Base-by-base conservation (phyloP, 2,113 vertebrate genomes). In the Tetrao urogallus region DNA sequence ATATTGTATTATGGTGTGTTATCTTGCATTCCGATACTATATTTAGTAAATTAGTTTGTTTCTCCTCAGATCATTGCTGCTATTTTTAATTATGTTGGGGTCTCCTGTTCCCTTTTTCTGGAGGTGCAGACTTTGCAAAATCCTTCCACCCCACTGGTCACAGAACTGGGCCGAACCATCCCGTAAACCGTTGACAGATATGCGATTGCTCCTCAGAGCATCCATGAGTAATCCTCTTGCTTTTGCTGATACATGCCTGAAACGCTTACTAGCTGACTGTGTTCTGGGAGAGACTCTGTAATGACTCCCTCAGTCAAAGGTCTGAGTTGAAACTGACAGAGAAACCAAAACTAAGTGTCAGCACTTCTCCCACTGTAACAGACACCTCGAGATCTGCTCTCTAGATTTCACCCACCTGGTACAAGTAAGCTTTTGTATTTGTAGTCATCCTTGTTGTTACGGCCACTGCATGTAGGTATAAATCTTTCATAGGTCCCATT, bases 181-280 rank as follows among this genome's bases (percentile, higher is more conserved):
- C 38, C 38, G 10, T 38, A 38, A 38, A 38, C 38, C 38, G 9
- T 38, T 38, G 8, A 38, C 38, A 38, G 38, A 38, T 73, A 28
- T 13, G n/a, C 27, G 60, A 82, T 82, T 85, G 77, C 95, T 87
- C 64, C 27, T 60, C 6, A 3, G 66, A 80, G 56, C 58, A 91
- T 19, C 72, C 20, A 13, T 52, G 32, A 56, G 34, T 89, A 85
- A 94, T 89, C 79, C 87, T 82, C 65, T 56, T 66, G n/a, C 25
- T 86, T 95, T 78, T 94, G 82, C 67, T 81, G 50, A 34, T 89
- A 92, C 87, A 86, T 43, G 75, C 56, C 75, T 95, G 94, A 83
- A 92, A 50, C 50, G 73, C 50, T 47, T 73, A 17, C 56, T 85
- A 42, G 73, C 58, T 74, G 47, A 20, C 16, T 45, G 43, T 10